These are phyloP conservation scores for Cricetomys ansorgei DNA, from an alignment of 2,113 vertebrate species.

Conservation along the genomic window DNA sequence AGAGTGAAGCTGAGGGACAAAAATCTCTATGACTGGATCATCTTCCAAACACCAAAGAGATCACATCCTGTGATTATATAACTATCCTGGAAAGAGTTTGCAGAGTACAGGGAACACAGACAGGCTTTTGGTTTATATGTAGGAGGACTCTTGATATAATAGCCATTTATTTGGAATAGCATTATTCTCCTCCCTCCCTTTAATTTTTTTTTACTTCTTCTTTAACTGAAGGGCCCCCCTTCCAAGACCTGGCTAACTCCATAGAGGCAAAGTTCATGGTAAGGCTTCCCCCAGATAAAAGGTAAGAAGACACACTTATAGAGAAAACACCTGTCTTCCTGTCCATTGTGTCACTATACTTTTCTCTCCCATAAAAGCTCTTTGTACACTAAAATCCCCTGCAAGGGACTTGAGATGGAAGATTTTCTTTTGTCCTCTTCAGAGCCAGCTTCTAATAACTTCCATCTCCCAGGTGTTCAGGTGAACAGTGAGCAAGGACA, in stretches of 20 bases:
- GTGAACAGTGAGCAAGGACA: neutral
- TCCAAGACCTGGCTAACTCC: neutral
- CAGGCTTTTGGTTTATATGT: neutral
- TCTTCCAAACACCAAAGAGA: neutral
- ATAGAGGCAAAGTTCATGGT: too few species aligned
- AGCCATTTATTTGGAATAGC: neutral
- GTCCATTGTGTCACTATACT: neutral
- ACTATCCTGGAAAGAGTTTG: neutral
- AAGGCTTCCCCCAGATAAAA: neutral
- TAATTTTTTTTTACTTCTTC: neutral
- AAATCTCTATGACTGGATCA: neutral
- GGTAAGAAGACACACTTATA: neutral
- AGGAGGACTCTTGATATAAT: neutral
- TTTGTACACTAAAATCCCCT: neutral
- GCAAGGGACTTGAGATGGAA: neutral
- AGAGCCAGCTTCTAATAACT: neutral
- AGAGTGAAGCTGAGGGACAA: neutral
- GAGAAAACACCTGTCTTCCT: neutral
- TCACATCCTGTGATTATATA: neutral
- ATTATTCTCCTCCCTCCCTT: neutral
- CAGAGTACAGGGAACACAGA: neutral
- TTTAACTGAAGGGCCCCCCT: neutral
- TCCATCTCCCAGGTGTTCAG: neutral
- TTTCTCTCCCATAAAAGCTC: neutral
- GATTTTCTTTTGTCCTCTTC: neutral